phyloP scores from a whole-genome alignment of 2,113 vertebrate genomes.

The Mormyrus lacerda region DNA sequence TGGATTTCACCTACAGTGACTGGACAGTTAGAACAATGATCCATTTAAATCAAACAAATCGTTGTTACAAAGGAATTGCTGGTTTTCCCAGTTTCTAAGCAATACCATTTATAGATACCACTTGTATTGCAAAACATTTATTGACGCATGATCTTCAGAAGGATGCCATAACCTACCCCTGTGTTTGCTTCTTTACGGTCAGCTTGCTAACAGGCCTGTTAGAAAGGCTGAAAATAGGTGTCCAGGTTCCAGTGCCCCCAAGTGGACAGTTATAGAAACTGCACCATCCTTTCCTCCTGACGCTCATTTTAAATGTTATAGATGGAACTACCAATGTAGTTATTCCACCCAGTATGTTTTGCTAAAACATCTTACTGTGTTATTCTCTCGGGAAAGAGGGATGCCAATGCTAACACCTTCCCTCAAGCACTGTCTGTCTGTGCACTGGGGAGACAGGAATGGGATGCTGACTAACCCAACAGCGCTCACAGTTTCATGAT shows the following conservation, averaged over 20 bases:
- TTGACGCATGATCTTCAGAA: not conserved
- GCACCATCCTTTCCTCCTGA: conserved; percentile 46
- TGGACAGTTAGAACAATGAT: not conserved
- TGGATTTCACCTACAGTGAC: not conserved
- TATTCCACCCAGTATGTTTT: not conserved
- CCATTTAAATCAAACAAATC: not conserved
- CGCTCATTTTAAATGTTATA: conserved; percentile 7
- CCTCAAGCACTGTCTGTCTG: conserved; percentile 52
- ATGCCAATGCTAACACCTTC: conserved; percentile 50
- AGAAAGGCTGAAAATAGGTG: conserved; percentile 41
- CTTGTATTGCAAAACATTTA: not conserved
- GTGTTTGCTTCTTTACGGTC: not conserved
- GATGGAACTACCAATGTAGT: not conserved
- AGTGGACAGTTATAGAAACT: conserved; percentile 42
- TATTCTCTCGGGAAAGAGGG: conserved; percentile 31
- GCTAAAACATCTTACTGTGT: conserved; percentile 40
- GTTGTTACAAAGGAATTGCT: not conserved
- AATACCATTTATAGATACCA: not conserved
- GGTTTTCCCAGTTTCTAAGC: not conserved
- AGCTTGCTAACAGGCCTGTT: conserved; percentile 56
- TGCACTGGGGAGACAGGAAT: conserved; percentile 54
- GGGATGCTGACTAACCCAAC: conserved; percentile 41
- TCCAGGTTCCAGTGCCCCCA: conserved; percentile 25
- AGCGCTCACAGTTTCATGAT: conserved; percentile 44
- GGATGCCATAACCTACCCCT: not conserved